A percentile compares a stretch with the other conserved stretches of the same genome.
Evolutionary conservation across 1,140 invertebrate genomes (phyloP).

Genomic region (Oryctes rhinoceros): DNA sequence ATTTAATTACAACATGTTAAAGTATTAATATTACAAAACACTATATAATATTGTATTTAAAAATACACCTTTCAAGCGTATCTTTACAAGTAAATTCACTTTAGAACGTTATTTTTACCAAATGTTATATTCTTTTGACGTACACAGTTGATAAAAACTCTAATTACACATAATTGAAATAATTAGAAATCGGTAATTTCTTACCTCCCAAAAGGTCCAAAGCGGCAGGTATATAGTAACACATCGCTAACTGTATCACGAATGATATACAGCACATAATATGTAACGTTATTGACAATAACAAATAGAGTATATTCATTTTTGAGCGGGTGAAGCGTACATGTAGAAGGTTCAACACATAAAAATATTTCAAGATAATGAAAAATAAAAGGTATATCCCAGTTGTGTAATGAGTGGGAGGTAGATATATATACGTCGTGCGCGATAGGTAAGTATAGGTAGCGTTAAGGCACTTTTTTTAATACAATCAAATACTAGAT

Average conservation of each 20-base stretch:
- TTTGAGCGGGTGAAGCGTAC: neutral
- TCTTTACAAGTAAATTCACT: too few relatives aligned
- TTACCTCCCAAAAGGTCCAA: conserved; percentile 29
- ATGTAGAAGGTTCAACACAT: neutral
- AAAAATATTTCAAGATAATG: conserved; percentile 12
- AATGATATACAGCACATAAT: neutral
- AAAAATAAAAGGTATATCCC: neutral
- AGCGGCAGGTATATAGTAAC: conserved; percentile 18
- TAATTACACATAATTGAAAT: too few relatives aligned
- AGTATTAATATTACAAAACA: too few relatives aligned
- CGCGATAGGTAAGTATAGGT: neutral
- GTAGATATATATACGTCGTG: neutral
- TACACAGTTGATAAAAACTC: too few relatives aligned
- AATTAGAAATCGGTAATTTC: too few relatives aligned
- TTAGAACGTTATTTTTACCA: too few relatives aligned
- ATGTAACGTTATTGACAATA: neutral
- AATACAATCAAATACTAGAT: too few relatives aligned
- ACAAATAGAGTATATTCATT: conserved; percentile 11
- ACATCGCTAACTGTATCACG: neutral
- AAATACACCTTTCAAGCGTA: too few relatives aligned
- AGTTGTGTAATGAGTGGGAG: conserved; percentile 24
- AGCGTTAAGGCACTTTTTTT: neutral
- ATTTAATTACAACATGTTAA: too few relatives aligned
- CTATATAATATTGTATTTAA: too few relatives aligned
- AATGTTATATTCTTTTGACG: too few relatives aligned